These are phyloP conservation scores for Pachyrhynchus sulphureomaculatus DNA, from an alignment of 1,140 invertebrate species.

Conservation along the genomic window DNA sequence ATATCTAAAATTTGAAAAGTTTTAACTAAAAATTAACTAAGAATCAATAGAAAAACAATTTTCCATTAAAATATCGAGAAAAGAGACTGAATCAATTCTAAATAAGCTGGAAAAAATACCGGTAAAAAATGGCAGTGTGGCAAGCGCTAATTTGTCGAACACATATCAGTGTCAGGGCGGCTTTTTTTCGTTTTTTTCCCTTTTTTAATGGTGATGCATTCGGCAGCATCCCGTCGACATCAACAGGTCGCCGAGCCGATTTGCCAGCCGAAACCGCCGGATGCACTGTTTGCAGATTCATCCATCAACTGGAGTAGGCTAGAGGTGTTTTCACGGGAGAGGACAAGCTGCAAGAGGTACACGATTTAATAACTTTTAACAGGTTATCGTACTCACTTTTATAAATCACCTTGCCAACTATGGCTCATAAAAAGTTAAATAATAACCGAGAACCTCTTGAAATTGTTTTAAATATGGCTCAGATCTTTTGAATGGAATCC, in stretches of 20 bases:
- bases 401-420: no score
- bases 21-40: no score
- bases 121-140: conserved; percentile 24
- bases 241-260: conserved; percentile 40
- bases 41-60: no score
- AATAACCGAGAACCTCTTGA: no score
- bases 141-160: conserved; percentile 33
- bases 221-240: conserved; percentile 27
- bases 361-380: neutral
- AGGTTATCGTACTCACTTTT: no score
- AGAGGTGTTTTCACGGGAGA: conserved; percentile 9
- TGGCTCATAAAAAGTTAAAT: no score
- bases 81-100: conserved; percentile 15
- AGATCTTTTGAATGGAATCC: no score
- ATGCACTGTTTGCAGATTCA: conserved; percentile 52
- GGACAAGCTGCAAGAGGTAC: conserved; percentile 6
- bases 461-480: no score
- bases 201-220: conserved; percentile 33
- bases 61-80: neutral
- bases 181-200: conserved; percentile 30
- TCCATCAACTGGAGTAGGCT: conserved; percentile 46
- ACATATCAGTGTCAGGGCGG: conserved; percentile 24
- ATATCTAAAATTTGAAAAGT: no score
- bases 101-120: conserved; percentile 9
- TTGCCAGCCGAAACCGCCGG: conserved; percentile 36